These are phyloP conservation scores for Hirtodrosophila cameraria DNA, from an alignment of 2,888 invertebrate genomes.

Conservation along the genomic window DNA sequence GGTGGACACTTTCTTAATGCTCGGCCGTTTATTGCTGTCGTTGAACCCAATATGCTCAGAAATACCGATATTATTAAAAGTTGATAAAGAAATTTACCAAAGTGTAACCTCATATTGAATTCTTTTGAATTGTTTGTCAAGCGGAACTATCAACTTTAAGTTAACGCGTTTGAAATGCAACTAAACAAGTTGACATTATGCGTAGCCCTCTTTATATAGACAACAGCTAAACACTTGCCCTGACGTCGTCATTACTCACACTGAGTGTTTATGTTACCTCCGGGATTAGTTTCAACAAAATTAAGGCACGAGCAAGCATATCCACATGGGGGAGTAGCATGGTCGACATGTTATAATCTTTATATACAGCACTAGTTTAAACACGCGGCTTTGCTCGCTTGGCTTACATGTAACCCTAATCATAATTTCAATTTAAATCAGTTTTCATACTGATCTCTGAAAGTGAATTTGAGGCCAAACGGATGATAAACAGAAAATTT, in stretches of 20 bases:
- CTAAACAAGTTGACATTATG: slow-evolving; percentile 16
- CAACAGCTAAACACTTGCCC: not conserved
- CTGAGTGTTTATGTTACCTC: slow-evolving; percentile 14
- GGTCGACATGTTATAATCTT: no score
- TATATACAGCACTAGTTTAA: no score
- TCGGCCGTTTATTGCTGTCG: not conserved
- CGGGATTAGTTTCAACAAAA: slow-evolving; percentile 28
- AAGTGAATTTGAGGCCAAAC: no score
- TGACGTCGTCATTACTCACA: slow-evolving; percentile 19
- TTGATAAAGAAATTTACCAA: slow-evolving; percentile 10
- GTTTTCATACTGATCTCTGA: no score
- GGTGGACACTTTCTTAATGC: slow-evolving; percentile 19
- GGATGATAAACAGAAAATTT: no score
- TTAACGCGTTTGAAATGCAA: slow-evolving; percentile 18
- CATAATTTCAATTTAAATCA: no score
- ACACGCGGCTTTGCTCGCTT: no score
- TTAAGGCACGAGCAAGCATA: slow-evolving; percentile 2
- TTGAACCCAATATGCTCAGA: slow-evolving; percentile 10
- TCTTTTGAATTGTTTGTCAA: not conserved
- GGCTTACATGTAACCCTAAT: no score
- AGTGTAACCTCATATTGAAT: slow-evolving; percentile 29
- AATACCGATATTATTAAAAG: slow-evolving; percentile 24
- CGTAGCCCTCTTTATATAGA: slow-evolving; percentile 23
- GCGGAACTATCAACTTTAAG: slow-evolving; percentile 3
- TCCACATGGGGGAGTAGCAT: no score